Conservation (phyloP, 2,888 invertebrate species). For the Lutraria lutraria region DNA sequence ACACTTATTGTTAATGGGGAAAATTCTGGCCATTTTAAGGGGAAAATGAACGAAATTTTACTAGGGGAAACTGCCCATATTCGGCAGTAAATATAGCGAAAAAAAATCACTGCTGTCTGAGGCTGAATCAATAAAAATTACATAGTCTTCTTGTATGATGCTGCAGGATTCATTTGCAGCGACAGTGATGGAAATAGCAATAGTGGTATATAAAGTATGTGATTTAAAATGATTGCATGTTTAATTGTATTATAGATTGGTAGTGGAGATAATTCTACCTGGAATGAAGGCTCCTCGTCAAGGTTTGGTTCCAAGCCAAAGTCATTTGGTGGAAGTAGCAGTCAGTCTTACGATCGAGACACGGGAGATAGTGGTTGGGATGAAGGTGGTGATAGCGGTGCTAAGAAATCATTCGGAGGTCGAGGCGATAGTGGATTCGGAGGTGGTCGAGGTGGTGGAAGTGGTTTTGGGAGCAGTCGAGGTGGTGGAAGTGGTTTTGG, state of each 20-base stretch:
- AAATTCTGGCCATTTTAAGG: too few relatives aligned
- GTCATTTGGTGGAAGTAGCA: conserved; percentile 30
- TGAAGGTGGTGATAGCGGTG: conserved; percentile 39
- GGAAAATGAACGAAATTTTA: too few relatives aligned
- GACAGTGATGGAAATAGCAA: too few relatives aligned
- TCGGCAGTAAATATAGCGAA: too few relatives aligned
- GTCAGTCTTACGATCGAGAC: conserved; percentile 20
- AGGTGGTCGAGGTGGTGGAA: conserved; percentile 13
- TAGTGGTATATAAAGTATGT: too few relatives aligned
- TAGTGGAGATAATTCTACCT: neutral
- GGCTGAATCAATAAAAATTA: too few relatives aligned
- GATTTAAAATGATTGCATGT: neutral
- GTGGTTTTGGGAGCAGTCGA: conserved; percentile 34
- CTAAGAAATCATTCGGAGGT: conserved; percentile 40
- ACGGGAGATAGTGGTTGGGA: conserved; percentile 57
- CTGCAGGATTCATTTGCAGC: too few relatives aligned
- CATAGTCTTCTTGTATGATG: too few relatives aligned
- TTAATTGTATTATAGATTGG: neutral
- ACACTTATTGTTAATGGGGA: too few relatives aligned
- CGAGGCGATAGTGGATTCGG: conserved; percentile 55
- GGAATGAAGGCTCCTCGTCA: conserved; percentile 26
- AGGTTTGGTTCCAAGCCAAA: conserved; percentile 26
- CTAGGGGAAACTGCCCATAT: too few relatives aligned
- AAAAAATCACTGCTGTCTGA: too few relatives aligned
- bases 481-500: conserved; percentile 20